phyloP scores from a whole-genome alignment of 1,140 invertebrate genomes.

The Tachypleus tridentatus region DNA sequence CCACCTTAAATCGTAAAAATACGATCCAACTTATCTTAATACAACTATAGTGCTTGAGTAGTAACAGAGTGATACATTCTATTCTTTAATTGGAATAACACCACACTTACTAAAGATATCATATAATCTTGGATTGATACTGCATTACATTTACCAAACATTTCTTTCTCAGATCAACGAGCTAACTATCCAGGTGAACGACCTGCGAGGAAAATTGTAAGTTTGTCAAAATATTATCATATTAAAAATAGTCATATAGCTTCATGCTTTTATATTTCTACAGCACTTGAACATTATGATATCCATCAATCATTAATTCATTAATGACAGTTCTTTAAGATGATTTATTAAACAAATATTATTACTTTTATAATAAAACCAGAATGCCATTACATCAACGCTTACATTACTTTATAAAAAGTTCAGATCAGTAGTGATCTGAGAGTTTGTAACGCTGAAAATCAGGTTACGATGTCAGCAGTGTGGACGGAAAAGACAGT shows the following conservation, averaged over 20 bases:
- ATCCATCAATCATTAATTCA: too few species aligned
- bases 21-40: too few species aligned
- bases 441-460: too few species aligned
- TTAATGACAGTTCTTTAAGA: too few species aligned
- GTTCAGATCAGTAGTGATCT: too few species aligned
- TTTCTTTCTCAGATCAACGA: slow-evolving; percentile 52
- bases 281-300: too few species aligned
- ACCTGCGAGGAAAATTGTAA: slow-evolving; percentile 99
- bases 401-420: too few species aligned
- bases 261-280: too few species aligned
- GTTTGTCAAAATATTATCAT: slow-evolving; percentile 35
- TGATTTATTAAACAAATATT: slow-evolving; percentile 2
- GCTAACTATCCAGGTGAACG: slow-evolving; percentile 98
- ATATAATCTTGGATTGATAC: too few species aligned
- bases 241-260: neutral
- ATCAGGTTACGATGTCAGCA: neutral
- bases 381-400: slow-evolving; percentile 5
- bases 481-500: neutral
- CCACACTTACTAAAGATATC: too few species aligned
- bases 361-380: slow-evolving; percentile 3
- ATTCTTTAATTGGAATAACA: neutral
- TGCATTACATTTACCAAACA: too few species aligned
- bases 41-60: neutral
- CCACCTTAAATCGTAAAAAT: too few species aligned
- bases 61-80: neutral